Conservation (phyloP, 2,113 vertebrate genomes). For the Calonectris borealis region DNA sequence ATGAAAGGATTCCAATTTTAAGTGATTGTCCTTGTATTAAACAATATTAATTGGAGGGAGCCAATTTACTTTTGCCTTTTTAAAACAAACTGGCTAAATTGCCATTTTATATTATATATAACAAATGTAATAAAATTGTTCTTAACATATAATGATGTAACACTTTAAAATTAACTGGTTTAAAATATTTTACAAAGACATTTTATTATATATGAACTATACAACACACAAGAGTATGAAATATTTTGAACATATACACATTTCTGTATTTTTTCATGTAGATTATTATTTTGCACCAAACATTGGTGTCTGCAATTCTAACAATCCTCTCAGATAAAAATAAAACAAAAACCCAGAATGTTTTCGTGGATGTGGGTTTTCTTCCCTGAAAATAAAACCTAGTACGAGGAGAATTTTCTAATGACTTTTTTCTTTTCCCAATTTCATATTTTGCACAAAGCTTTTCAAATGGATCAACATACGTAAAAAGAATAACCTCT, state of each 20-base stretch:
- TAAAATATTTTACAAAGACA: constrained; percentile 74
- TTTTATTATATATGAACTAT: constrained; percentile 71
- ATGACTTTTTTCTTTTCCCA: not conserved
- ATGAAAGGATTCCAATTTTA: constrained; percentile 10
- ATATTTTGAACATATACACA: constrained; percentile 70
- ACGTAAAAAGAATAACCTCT: constrained; percentile 22
- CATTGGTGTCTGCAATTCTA: constrained; percentile 59
- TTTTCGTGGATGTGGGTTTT: not conserved
- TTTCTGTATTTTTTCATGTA: constrained; percentile 47
- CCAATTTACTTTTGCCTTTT: constrained; percentile 41
- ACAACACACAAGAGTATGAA: constrained; percentile 63
- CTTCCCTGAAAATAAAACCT: constrained; percentile 57
- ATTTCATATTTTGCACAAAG: constrained; percentile 19
- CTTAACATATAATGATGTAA: constrained; percentile 40
- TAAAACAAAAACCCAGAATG: constrained; percentile 27
- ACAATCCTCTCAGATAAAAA: constrained; percentile 66
- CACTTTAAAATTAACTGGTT: constrained; percentile 67
- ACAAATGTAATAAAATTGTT: constrained; percentile 47
- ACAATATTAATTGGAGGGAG: constrained; percentile 42
- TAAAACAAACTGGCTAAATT: constrained; percentile 26
- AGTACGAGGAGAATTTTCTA: constrained; percentile 21
- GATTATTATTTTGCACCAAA: constrained; percentile 70
- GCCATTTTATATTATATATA: constrained; percentile 59
- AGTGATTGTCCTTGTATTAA: constrained; percentile 48
- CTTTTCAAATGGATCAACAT: constrained; percentile 33